Evolutionary conservation across 2,113 vertebrate genomes (phyloP).

Genomic region (Rhinoptilus africanus): DNA sequence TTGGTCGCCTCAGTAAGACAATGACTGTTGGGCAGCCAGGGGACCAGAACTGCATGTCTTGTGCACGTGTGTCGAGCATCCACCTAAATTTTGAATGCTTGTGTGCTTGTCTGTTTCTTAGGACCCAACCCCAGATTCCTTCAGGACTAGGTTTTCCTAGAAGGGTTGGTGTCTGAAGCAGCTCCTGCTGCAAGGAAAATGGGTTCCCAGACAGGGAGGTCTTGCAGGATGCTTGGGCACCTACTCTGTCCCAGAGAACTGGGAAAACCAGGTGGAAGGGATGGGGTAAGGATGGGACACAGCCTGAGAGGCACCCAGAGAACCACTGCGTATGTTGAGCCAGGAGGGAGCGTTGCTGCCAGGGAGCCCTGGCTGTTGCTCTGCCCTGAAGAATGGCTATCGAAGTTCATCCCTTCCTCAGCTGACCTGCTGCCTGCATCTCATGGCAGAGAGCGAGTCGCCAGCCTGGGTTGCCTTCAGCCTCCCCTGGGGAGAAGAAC

Average conservation of each 20-base stretch:
- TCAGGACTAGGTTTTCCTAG: neutral
- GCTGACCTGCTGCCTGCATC: neutral
- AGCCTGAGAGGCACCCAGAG: neutral
- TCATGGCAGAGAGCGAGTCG: neutral
- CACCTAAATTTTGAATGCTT: neutral
- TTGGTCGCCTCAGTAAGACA: neutral
- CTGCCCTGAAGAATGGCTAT: neutral
- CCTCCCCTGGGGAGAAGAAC: neutral
- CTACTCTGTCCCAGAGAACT: neutral
- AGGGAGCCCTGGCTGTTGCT: neutral
- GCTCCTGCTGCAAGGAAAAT: neutral
- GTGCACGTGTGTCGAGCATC: neutral
- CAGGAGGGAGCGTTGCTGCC: neutral
- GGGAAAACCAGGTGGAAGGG: neutral
- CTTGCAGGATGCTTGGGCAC: fast-evolving
- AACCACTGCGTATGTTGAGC: fast-evolving
- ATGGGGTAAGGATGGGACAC: neutral
- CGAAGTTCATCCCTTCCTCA: neutral
- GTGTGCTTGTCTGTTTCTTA: neutral
- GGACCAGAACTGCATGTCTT: neutral
- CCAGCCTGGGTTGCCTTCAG: neutral
- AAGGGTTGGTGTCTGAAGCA: neutral
- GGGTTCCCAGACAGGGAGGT: neutral
- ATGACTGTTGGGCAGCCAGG: fast-evolving
- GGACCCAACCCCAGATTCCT: neutral